Evolutionary conservation across 2,797 vertebrate genomes (phyloP).

Genomic region (Cyclopterus lumpus): DNA sequence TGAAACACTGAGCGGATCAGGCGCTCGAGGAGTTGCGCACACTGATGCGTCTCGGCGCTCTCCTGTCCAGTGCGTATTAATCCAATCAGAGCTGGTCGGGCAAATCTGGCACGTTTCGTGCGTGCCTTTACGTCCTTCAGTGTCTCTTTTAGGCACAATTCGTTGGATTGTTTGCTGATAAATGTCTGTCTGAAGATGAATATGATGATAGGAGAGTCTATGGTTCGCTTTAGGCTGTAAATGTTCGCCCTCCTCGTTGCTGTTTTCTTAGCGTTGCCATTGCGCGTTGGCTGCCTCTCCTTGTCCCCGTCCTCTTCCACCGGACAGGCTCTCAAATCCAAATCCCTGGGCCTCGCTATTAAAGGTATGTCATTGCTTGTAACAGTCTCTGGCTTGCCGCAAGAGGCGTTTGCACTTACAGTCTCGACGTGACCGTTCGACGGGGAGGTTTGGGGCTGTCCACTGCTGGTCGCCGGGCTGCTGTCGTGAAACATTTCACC

Average conservation of each 20-base stretch:
- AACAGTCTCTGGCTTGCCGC: not conserved
- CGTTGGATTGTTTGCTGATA: slow-evolving; percentile 50
- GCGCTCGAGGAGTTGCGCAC: slow-evolving; percentile 69
- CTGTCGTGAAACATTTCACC: slow-evolving; percentile 71
- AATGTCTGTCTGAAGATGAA: slow-evolving; percentile 82
- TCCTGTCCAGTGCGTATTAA: slow-evolving; percentile 71
- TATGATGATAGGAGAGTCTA: slow-evolving; percentile 76
- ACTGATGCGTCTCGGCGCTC: slow-evolving; percentile 57
- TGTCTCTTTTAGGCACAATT: slow-evolving; percentile 74
- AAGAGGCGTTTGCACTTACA: not conserved
- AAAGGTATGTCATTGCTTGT: slow-evolving; percentile 23
- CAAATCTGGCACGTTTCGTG: slow-evolving; percentile 55
- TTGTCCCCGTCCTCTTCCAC: not conserved
- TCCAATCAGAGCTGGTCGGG: slow-evolving; percentile 79
- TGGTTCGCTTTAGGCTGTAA: slow-evolving; percentile 60
- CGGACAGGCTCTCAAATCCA: slow-evolving; percentile 8
- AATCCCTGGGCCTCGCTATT: slow-evolving; percentile 22
- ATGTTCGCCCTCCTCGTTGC: slow-evolving; percentile 39
- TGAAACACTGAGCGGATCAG: slow-evolving; percentile 78
- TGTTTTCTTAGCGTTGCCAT: slow-evolving; percentile 34
- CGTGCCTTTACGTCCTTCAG: slow-evolving; percentile 82
- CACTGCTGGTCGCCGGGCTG: slow-evolving; percentile 12
- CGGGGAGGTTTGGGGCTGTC: not conserved
- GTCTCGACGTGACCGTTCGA: not conserved
- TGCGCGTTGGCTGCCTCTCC: not conserved